These are phyloP conservation scores for Chascanopsetta lugubris DNA, from an alignment of 2,113 vertebrate genomes.

Conservation along the genomic window DNA sequence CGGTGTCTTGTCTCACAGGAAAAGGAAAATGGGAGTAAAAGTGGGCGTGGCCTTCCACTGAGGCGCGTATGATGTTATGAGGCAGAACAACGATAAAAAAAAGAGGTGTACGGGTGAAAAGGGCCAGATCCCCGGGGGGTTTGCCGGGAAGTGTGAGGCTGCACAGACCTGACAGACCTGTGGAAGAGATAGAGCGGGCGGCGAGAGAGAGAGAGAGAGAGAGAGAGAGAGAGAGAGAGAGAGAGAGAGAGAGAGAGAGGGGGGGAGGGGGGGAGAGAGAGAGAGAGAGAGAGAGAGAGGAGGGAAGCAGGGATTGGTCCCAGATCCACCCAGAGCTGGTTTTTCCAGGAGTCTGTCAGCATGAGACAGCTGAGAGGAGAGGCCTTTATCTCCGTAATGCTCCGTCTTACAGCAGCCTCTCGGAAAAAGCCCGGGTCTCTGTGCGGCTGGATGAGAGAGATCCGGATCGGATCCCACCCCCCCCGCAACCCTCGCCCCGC, in stretches of 20 bases:
- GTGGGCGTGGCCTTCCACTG: conserved; percentile 29
- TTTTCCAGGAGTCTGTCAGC: conserved; percentile 78
- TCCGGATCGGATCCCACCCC: conserved; percentile 67
- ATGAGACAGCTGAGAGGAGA: conserved; percentile 71
- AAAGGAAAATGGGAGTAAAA: too few species aligned
- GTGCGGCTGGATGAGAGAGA: conserved; percentile 76
- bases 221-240: too few species aligned
- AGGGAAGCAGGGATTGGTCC: too few species aligned
- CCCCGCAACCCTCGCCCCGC: too few species aligned
- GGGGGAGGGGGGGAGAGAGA: too few species aligned
- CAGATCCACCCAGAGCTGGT: conserved; percentile 60
- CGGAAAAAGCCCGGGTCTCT: conserved; percentile 68
- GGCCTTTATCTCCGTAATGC: conserved; percentile 82
- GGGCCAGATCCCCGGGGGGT: conserved; percentile 43
- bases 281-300: too few species aligned
- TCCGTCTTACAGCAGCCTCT: conserved; percentile 70
- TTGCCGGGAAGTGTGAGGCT: conserved; percentile 41
- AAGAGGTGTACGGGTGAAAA: conserved; percentile 48
- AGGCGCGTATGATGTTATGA: conserved; percentile 40
- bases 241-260: too few species aligned
- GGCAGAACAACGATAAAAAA: conserved; percentile 52
- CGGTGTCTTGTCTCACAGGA: too few species aligned
- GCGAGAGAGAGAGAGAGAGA: too few species aligned
- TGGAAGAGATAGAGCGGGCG: conserved; percentile 48
- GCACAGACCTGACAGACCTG: conserved; percentile 47